These are phyloP conservation scores for Clarias laeviceps DNA, from an alignment of 2,797 vertebrate genomes.

Conservation along the genomic window DNA sequence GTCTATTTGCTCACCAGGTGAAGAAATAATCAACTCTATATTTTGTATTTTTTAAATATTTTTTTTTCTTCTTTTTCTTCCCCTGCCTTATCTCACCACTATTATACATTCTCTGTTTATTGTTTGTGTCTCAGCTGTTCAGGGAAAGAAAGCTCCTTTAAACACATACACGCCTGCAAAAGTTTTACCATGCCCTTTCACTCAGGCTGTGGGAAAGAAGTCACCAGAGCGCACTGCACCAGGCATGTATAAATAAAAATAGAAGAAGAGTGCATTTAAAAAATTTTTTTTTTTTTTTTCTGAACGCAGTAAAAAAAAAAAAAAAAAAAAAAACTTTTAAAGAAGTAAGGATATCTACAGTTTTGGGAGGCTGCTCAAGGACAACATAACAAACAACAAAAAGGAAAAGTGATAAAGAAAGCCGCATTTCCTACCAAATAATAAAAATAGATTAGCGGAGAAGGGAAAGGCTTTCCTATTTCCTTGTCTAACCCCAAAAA, in stretches of 20 bases:
- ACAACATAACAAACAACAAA: not conserved
- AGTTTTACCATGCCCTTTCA: slow-evolving; percentile 79
- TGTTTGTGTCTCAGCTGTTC: slow-evolving; percentile 62
- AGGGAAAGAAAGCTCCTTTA: slow-evolving; percentile 78
- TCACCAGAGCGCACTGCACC: slow-evolving; percentile 44
- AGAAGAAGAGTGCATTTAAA: not conserved
- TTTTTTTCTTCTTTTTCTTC: too few relatives aligned
- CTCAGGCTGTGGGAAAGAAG: slow-evolving; percentile 66
- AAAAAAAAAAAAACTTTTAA: not conserved
- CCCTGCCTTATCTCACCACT: not conserved
- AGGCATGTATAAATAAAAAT: slow-evolving; percentile 49
- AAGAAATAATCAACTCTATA: not conserved
- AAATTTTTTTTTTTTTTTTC: not conserved
- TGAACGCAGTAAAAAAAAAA: not conserved
- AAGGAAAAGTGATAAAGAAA: not conserved
- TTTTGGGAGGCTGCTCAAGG: not conserved
- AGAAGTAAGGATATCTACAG: not conserved
- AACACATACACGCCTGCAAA: slow-evolving; percentile 86
- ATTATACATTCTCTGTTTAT: slow-evolving; percentile 45
- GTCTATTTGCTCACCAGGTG: slow-evolving; percentile 67
- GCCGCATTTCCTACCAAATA: not conserved
- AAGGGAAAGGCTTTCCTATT: not conserved
- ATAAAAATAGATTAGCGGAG: not conserved
- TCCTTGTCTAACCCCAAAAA: not conserved
- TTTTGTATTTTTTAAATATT: not conserved